Percentiles rank a stretch among this genome's conserved stretches.
Conservation (phyloP, 2,113 vertebrate species). For the Rissa tridactyla region DNA sequence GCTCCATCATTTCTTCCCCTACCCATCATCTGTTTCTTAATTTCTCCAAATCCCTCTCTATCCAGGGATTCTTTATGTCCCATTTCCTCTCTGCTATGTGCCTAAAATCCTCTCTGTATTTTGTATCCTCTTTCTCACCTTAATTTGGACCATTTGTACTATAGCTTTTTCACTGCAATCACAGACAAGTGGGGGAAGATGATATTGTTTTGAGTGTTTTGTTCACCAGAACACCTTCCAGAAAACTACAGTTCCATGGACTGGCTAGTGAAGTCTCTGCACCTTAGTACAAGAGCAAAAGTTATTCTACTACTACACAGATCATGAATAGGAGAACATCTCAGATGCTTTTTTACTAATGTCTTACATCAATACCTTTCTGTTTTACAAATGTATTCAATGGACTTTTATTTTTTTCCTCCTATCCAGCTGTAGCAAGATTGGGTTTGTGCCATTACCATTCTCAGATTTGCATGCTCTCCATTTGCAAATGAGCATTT, state of each 20-base stretch:
- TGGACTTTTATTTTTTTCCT: background rate
- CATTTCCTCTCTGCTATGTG: background rate
- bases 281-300: background rate
- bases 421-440: background rate
- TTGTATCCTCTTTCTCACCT: background rate
- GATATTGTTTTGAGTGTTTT: background rate
- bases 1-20: background rate
- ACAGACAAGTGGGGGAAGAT: background rate
- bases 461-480: background rate
- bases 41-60: background rate
- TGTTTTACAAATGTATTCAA: background rate
- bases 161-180: background rate
- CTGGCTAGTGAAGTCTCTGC: background rate
- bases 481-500: conserved; percentile 58
- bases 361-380: background rate
- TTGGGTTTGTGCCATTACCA: background rate
- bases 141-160: background rate
- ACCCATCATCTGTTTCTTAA: background rate
- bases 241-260: background rate
- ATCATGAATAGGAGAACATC: background rate
- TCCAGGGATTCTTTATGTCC: background rate
- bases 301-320: background rate
- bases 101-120: background rate
- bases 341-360: background rate
- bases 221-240: background rate